Evolutionary conservation across 2,888 invertebrate species (phyloP), one percentile per base, ranked within the genome.

Genomic region (Drosophila pseudotakahashii): DNA sequence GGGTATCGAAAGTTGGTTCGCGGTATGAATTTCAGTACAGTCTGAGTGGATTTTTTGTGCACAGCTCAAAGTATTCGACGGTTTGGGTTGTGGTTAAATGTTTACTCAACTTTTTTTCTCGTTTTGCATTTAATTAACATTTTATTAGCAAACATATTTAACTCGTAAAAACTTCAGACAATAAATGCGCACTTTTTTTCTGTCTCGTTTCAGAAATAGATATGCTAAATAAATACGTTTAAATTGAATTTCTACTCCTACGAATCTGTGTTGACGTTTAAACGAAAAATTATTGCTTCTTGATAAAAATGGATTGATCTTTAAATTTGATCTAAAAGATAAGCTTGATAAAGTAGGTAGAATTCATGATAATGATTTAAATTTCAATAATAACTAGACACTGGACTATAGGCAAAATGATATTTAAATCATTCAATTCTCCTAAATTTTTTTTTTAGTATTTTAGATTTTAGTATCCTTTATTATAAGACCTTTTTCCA

Each of bases 1-100:
- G 66, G 47, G 71, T 48, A 70, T 57, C 37, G 64, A 34, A 26
- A 70, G 64, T 26, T 45, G 37, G 34, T 19, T 66, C 14, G 26
- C 32, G 16, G 37, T 16, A 37, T 44, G 39, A 57, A 66, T 30
- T 53, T 13, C 13, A 19, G 2, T 6, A n/a, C n/a, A 26, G 26
- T 42, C 23, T 23, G 7, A 10, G 5, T 6, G 30, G 3, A 3
- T 47, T 47, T 47, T 14, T 26, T 47, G 26, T 9, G 41, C 16
- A 45, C n/a, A 10, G 13, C 13, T 11, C 19, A 42, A 16, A 11
- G 42, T 19, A 10, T 41, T 16, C 4, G 7, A 11, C 34, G 11
- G n/a, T n/a, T n/a, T n/a, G 34, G 34, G 11, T 13, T 34, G 16
- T 41, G 9, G 9, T 7, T 16, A 16, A 16, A 7, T 19, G 16